phyloP scores from a whole-genome alignment of 1,140 invertebrate genomes.

The Drosophila funebris region DNA sequence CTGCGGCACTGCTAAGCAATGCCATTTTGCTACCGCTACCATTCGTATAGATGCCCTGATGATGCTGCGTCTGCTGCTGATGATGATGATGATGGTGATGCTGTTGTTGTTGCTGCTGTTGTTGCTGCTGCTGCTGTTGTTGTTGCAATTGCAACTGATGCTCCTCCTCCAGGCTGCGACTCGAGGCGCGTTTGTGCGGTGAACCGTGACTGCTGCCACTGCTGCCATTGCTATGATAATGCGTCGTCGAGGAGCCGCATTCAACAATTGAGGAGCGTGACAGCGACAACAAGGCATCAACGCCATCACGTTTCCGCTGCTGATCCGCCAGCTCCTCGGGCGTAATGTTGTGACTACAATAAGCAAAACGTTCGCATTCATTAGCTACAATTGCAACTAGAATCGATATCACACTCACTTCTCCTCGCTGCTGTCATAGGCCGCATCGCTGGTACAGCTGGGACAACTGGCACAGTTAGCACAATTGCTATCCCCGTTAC shows the following conservation, averaged over 20 bases:
- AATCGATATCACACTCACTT: conserved; percentile 71
- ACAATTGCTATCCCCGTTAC: conserved; percentile 72
- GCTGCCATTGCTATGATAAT: conserved; percentile 69
- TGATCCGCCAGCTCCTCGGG: conserved; percentile 88
- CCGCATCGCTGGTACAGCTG: conserved; percentile 76
- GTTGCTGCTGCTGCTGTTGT: conserved; percentile 28
- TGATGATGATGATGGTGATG: conserved; percentile 25
- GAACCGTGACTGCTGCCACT: conserved; percentile 72
- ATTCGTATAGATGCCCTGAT: conserved; percentile 54
- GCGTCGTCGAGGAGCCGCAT: conserved; percentile 61
- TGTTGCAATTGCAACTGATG: conserved; percentile 29
- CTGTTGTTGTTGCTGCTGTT: conserved; percentile 37
- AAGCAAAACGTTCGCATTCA: background rate
- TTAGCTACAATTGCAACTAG: background rate
- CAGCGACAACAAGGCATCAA: conserved; percentile 88
- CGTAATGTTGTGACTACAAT: conserved; percentile 70
- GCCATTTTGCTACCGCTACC: conserved; percentile 75
- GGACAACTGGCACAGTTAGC: conserved; percentile 63
- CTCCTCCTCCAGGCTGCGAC: conserved; percentile 71
- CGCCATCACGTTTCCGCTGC: conserved; percentile 90
- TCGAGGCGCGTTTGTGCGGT: conserved; percentile 79
- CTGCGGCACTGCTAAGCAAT: conserved; percentile 69
- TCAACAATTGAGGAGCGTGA: conserved; percentile 71
- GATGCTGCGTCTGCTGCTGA: conserved; percentile 6
- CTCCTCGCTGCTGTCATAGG: conserved; percentile 85